These are phyloP conservation scores for Branchellion lobata DNA, from an alignment of 2,888 invertebrate species.

Conservation along the genomic window DNA sequence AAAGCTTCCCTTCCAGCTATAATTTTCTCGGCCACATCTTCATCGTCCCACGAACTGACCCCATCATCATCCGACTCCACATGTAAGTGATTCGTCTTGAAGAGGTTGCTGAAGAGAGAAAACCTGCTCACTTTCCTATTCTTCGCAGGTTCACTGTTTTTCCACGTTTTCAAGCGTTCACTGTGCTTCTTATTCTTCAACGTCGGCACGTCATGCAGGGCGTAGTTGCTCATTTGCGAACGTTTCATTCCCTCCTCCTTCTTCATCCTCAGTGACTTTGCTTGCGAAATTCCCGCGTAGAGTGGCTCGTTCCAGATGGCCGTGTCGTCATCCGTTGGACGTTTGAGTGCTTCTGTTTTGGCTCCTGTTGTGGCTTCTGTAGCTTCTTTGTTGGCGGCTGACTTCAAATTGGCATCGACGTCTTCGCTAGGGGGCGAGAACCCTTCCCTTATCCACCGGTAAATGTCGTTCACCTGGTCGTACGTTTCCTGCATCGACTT, in stretches of 20 bases:
- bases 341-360: neutral
- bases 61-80: neutral
- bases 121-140: neutral
- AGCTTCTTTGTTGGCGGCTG: neutral
- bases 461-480: constrained; percentile 92
- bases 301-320: constrained; percentile 59
- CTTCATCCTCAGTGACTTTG: neutral
- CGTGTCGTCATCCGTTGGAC: constrained; percentile 8
- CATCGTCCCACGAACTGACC: neutral
- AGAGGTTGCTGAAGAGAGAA: neutral
- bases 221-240: neutral
- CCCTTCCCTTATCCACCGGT: constrained; percentile 91
- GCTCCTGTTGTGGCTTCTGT: constrained; percentile 7
- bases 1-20: neutral
- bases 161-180: neutral
- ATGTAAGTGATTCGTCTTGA: neutral
- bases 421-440: neutral
- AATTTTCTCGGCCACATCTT: neutral
- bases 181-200: neutral
- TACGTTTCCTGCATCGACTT: constrained; percentile 72
- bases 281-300: constrained; percentile 47
- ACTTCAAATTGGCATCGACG: neutral
- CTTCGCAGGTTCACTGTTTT: neutral
- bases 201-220: neutral
- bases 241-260: neutral